Evolutionary conservation across 2,888 invertebrate genomes (phyloP).

Genomic region (Heliconius hortense): DNA sequence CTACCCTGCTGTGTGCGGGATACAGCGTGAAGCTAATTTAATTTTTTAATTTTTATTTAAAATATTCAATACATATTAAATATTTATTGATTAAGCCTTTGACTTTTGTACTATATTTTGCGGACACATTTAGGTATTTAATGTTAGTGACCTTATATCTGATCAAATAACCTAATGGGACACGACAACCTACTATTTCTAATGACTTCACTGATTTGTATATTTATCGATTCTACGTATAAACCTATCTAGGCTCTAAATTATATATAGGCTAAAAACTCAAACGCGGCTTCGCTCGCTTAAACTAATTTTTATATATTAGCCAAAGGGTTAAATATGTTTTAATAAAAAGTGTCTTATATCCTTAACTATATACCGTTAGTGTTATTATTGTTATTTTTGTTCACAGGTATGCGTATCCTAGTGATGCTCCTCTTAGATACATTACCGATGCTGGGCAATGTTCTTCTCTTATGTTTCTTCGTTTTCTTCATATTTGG

Average conservation of each 20-base stretch:
- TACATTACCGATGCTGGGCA: conserved; percentile 99
- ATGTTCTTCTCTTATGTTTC: conserved; percentile 98
- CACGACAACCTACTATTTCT: not conserved
- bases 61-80: not conserved
- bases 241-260: not conserved
- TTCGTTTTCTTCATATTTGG: conserved; percentile 99
- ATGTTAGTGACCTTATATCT: not conserved
- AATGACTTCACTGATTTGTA: not conserved
- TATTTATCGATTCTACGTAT: not conserved
- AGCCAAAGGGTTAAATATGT: too few species aligned
- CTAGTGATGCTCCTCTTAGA: conserved; percentile 98
- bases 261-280: not conserved
- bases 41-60: too few species aligned
- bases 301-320: too few species aligned
- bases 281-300: too few species aligned
- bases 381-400: not conserved
- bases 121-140: not conserved
- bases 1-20: too few species aligned
- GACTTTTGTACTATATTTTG: not conserved
- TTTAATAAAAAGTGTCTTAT: too few species aligned
- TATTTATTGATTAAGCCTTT: not conserved
- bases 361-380: too few species aligned
- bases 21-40: too few species aligned
- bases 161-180: not conserved
- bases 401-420: conserved; percentile 96